These are phyloP conservation scores for Otolemur crassicaudatus DNA, from an alignment of 2,797 vertebrate genomes.

Conservation along the genomic window DNA sequence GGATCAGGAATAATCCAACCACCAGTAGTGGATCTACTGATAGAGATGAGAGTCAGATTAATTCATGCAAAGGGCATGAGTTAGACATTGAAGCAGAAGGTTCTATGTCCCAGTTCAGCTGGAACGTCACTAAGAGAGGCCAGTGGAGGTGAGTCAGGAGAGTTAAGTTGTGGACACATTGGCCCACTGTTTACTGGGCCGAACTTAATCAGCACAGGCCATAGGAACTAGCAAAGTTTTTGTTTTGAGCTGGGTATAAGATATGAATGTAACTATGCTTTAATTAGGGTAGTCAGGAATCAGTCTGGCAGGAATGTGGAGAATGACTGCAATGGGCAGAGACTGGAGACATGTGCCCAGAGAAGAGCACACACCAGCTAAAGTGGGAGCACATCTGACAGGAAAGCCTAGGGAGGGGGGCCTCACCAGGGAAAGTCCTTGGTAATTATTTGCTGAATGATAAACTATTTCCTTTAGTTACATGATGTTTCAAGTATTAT, in stretches of 20 bases:
- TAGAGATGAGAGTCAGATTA: background rate
- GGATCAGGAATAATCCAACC: background rate
- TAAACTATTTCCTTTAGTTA: constrained; percentile 29
- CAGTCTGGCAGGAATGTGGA: background rate
- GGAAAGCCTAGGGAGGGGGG: background rate
- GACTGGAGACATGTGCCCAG: background rate
- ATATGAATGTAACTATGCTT: background rate
- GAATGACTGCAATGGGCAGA: background rate
- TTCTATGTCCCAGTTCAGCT: background rate
- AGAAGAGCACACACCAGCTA: background rate
- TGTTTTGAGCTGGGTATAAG: background rate
- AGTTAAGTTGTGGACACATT: background rate
- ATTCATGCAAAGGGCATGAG: background rate
- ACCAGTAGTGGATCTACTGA: background rate
- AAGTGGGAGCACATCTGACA: background rate
- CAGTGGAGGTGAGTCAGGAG: background rate
- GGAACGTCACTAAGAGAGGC: background rate
- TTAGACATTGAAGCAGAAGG: background rate
- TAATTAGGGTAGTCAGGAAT: background rate
- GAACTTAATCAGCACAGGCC: background rate
- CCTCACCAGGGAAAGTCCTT: background rate
- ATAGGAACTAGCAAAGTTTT: background rate
- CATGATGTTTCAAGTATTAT: background rate
- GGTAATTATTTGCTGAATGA: background rate
- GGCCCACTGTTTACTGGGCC: background rate